Percentiles rank a stretch among this genome's conserved stretches.
phyloP scores from a whole-genome alignment of 2,888 invertebrate species.

The Elysia crispata region DNA sequence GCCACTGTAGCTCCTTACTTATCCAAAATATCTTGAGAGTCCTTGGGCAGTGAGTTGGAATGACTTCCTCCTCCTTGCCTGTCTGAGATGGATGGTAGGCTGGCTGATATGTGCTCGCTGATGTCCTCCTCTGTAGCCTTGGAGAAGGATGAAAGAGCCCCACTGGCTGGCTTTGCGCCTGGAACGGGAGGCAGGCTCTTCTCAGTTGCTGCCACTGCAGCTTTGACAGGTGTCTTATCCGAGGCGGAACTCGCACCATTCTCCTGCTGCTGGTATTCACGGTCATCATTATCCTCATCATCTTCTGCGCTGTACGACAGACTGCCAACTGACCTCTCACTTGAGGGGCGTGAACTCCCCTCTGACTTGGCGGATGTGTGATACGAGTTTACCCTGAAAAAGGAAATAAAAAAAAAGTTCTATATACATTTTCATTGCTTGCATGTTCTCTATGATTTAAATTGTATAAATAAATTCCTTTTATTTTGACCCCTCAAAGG shows the following conservation, averaged over 20 bases:
- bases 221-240: slow-evolving; percentile 58
- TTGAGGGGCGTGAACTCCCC: slow-evolving; percentile 64
- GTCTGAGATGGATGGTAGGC: slow-evolving; percentile 57
- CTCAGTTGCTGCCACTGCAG: slow-evolving; percentile 5
- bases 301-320: slow-evolving; percentile 53
- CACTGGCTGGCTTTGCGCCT: slow-evolving; percentile 12
- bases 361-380: slow-evolving; percentile 64
- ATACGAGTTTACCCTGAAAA: slow-evolving; percentile 52
- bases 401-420: too few species aligned
- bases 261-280: too few species aligned
- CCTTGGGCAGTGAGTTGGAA: slow-evolving; percentile 39
- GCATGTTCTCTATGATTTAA: too few species aligned
- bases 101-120: slow-evolving; percentile 56
- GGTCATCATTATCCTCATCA: slow-evolving; percentile 49
- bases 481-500: too few species aligned
- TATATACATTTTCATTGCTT: too few species aligned
- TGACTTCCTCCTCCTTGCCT: slow-evolving; percentile 56
- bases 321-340: slow-evolving; percentile 60
- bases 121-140: slow-evolving; percentile 54
- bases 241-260: slow-evolving; percentile 55
- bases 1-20: slow-evolving; percentile 14
- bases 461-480: too few species aligned
- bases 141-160: slow-evolving; percentile 32
- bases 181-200: slow-evolving; percentile 32
- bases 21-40: slow-evolving; percentile 42